Evolutionary conservation across 2,888 invertebrate genomes (phyloP).

Genomic region (Fragum whitleyi): DNA sequence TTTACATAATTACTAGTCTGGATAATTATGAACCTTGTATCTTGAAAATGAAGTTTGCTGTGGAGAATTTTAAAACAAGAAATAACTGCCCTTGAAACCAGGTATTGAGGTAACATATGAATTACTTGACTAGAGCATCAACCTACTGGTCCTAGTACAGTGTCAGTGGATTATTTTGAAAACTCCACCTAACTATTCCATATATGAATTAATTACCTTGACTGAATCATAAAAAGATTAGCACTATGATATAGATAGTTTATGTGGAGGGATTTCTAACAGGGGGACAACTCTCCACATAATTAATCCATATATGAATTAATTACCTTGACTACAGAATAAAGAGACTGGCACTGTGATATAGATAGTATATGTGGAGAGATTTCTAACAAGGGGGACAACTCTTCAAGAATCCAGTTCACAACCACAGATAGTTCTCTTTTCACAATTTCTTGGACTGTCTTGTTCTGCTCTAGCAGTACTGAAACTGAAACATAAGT

Average conservation of each 20-base stretch:
- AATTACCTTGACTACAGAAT: constrained; percentile 67
- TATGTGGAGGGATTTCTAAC: not conserved
- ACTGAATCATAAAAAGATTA: constrained; percentile 60
- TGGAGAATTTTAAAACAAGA: too few species aligned
- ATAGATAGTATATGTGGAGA: constrained; percentile 42
- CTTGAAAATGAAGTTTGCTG: too few species aligned
- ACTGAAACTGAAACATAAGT: constrained; percentile 70
- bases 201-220: constrained; percentile 54
- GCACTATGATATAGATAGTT: constrained; percentile 44
- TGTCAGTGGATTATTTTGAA: too few species aligned
- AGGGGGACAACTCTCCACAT: not conserved
- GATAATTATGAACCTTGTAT: too few species aligned
- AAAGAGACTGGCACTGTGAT: constrained; percentile 51
- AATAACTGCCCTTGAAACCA: too few species aligned
- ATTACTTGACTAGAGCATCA: too few species aligned
- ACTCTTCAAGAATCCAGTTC: constrained; percentile 41
- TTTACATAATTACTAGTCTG: too few species aligned
- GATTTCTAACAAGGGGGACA: constrained; percentile 37
- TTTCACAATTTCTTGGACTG: constrained; percentile 55
- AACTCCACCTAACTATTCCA: not conserved
- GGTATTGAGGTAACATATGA: too few species aligned
- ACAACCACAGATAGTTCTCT: constrained; percentile 42
- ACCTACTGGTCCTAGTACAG: too few species aligned
- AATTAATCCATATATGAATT: not conserved
- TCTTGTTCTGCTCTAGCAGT: constrained; percentile 71